These are phyloP conservation scores for Polyommatus icarus DNA, from an alignment of 2,888 invertebrate species.

Conservation along the genomic window DNA sequence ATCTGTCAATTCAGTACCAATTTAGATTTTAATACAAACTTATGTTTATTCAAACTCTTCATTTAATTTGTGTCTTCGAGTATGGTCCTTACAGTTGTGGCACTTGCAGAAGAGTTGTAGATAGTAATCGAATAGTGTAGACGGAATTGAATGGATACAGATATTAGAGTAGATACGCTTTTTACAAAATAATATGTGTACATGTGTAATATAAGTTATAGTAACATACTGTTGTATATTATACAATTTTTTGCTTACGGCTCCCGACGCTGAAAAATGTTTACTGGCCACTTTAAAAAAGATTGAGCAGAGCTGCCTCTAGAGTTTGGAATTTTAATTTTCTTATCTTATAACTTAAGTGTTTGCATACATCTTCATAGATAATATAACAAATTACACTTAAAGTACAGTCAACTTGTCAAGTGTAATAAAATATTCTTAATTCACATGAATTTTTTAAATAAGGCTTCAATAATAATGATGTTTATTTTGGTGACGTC, in stretches of 20 bases:
- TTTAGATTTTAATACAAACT: too few relatives aligned
- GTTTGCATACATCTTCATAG: slow-evolving; percentile 25
- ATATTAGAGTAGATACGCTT: too few relatives aligned
- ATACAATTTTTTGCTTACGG: not conserved
- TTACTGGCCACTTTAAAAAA: not conserved
- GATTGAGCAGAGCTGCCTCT: not conserved
- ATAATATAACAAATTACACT: slow-evolving; percentile 8
- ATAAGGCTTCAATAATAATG: not conserved
- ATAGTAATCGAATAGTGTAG: too few relatives aligned
- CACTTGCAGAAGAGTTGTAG: too few relatives aligned
- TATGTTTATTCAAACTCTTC: too few relatives aligned
- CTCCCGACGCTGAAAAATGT: not conserved
- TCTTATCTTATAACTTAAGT: slow-evolving; percentile 20
- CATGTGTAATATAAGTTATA: too few relatives aligned
- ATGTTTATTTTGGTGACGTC: not conserved
- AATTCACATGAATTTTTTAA: not conserved
- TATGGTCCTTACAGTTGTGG: too few relatives aligned
- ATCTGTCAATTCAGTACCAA: too few relatives aligned
- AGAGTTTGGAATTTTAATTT: slow-evolving; percentile 25
- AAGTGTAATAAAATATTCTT: not conserved
- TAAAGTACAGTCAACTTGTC: not conserved
- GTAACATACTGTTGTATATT: too few relatives aligned
- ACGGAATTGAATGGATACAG: too few relatives aligned
- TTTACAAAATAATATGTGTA: too few relatives aligned
- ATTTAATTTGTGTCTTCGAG: too few relatives aligned